Percentiles rank a stretch among this genome's conserved stretches.
Conservation (phyloP, 2,113 vertebrate genomes). For the Notothenia rossii region DNA sequence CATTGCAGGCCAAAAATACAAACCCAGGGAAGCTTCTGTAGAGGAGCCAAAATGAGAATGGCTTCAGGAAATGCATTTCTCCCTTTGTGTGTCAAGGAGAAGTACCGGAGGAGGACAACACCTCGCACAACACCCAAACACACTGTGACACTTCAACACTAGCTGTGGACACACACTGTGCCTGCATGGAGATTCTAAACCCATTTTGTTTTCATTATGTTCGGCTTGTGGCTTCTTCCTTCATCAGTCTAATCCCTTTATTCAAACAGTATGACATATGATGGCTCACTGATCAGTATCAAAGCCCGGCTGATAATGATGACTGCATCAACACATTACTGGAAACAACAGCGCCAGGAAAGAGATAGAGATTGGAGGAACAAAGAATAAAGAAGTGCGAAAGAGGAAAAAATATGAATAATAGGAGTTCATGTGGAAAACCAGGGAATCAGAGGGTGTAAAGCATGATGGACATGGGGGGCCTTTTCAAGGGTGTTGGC, state of each 20-base stretch:
- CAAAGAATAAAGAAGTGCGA: constrained; percentile 2
- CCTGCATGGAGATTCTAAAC: constrained; percentile 8
- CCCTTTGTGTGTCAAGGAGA: constrained; percentile 45
- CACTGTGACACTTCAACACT: constrained; percentile 18
- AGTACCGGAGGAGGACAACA: constrained; percentile 39
- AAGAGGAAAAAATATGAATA: constrained; percentile 2
- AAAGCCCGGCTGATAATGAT: constrained; percentile 44
- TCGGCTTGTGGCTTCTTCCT: constrained; percentile 27
- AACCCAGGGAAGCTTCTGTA: constrained; percentile 29
- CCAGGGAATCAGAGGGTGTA: constrained; percentile 14
- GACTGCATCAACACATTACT: constrained; percentile 48
- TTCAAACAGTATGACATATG: constrained; percentile 52
- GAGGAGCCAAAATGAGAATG: constrained; percentile 42
- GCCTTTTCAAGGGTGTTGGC: constrained; percentile 30
- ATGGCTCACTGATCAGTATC: constrained; percentile 58
- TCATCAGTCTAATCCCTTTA: constrained; percentile 64
- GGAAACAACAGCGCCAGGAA: constrained; percentile 34
- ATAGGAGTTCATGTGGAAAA: constrained; percentile 36
- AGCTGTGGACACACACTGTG: constrained; percentile 13
- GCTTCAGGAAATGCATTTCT: constrained; percentile 47
- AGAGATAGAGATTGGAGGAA: neutral
- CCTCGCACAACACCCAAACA: constrained; percentile 28
- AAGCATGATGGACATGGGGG: neutral
- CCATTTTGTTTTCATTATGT: constrained; percentile 50
- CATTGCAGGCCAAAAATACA: constrained; percentile 56